Base-by-base conservation (phyloP, 2,888 invertebrate genomes). In the Diarsia mendica region DNA sequence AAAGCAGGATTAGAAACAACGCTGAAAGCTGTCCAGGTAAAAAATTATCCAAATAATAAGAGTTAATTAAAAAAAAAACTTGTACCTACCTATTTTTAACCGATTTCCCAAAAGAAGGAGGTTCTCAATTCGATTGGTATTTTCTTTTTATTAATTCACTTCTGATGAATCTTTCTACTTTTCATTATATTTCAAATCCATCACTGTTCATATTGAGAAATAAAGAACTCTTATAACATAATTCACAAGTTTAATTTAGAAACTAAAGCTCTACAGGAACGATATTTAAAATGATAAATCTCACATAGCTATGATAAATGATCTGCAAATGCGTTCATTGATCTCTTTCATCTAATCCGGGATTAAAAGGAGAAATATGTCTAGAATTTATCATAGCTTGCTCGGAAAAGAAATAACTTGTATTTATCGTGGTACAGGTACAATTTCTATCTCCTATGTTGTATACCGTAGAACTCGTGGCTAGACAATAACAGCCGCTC, bases 321-420 rank as follows among this genome's bases (percentile, higher is more conserved):
- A 68, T 46, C 76, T 65, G 70, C 64, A 80, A 80, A 80, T 67
- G 60, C 71, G 76, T 76, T 55, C 71, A 76, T 66, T 66, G 68
- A 68, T 72, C 65, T 72, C 68, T 77, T 76, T 80, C 68, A 81
- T 80, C 64, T 81, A 68, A 81, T 65, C 81, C 51, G 65, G 76
- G 76, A 81, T 81, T 71, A 15, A 46, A 65, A 68, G 53, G 55
- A 61, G 75, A 80, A 68, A 75, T 75, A 72, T 68, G 53, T 67
- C 58, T 28, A 67, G 74, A 80, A 74, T 79, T 80, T 80, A 80
- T 79, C 48, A 49, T 11, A 33, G 28, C 10, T 68, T n/a, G 39
- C 60, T 64, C 11, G 3, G 48, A 66, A 60, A 64, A 48, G n/a
- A 13, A 44, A 46, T 51, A 9, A 15, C 15, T 44, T 44, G 44